Percentiles rank a stretch among this genome's conserved stretches.
Conservation (phyloP, 2,113 vertebrate genomes). For the Dasyprocta punctata region DNA sequence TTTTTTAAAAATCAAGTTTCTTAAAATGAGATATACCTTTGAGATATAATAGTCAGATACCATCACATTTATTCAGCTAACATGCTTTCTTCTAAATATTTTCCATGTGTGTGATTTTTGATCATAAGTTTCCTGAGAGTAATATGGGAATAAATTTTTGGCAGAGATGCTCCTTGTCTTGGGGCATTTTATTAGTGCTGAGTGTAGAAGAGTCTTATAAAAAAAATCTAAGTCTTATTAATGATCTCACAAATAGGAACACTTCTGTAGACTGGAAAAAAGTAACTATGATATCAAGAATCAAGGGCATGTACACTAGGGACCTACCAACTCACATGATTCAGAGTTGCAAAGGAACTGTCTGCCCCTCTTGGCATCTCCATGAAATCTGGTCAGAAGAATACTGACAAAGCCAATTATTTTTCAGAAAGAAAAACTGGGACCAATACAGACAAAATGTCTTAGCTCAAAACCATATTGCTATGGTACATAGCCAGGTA, state of each 20-base stretch:
- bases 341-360: not conserved
- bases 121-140: not conserved
- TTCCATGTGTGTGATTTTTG: not conserved
- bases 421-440: constrained; percentile 13
- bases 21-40: not conserved
- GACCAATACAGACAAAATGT: not conserved
- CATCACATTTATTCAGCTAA: not conserved
- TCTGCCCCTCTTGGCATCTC: not conserved
- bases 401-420: not conserved
- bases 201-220: not conserved
- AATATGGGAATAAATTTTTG: not conserved
- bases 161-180: not conserved
- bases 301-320: not conserved
- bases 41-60: not conserved
- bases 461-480: not conserved
- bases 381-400: not conserved
- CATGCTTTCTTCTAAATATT: not conserved
- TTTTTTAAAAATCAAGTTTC: constrained; percentile 12
- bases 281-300: not conserved
- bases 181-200: not conserved
- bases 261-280: not conserved
- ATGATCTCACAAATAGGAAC: not conserved
- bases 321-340: not conserved
- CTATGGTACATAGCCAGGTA: not conserved
- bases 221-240: not conserved